These are phyloP conservation scores for Sciurus carolinensis DNA, from an alignment of 2,797 vertebrate species.

Conservation along the genomic window DNA sequence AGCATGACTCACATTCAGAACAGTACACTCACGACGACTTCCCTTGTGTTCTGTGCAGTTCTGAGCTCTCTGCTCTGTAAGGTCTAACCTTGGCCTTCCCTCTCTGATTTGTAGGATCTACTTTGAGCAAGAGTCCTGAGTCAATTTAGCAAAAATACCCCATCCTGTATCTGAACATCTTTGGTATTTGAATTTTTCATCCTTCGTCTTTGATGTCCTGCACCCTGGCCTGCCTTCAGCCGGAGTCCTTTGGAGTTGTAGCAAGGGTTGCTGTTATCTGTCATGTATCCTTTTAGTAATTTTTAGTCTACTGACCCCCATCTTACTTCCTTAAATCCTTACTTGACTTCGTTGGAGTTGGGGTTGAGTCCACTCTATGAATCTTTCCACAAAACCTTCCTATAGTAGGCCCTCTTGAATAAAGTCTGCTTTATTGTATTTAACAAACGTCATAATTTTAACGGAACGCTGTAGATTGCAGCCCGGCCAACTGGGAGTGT, in stretches of 20 bases:
- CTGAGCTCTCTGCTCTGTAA: neutral
- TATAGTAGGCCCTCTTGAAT: too few relatives aligned
- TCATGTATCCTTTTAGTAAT: neutral
- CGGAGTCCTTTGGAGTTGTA: neutral
- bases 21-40: neutral
- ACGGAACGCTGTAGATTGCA: too few relatives aligned
- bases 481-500: neutral
- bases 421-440: neutral
- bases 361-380: neutral
- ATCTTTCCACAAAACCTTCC: neutral
- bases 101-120: neutral
- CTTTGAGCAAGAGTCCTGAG: neutral
- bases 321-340: neutral
- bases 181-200: neutral
- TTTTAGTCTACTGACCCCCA: neutral
- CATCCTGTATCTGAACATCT: too few relatives aligned
- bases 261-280: neutral
- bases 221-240: neutral
- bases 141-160: neutral
- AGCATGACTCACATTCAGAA: neutral
- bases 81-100: neutral
- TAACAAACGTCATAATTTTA: neutral
- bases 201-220: neutral
- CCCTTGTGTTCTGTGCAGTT: neutral
- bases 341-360: neutral